A percentile compares a stretch with the other conserved stretches of the same genome.
Conservation (phyloP, 2,797 vertebrate species). For the Ptychobarbus kaznakovi region DNA sequence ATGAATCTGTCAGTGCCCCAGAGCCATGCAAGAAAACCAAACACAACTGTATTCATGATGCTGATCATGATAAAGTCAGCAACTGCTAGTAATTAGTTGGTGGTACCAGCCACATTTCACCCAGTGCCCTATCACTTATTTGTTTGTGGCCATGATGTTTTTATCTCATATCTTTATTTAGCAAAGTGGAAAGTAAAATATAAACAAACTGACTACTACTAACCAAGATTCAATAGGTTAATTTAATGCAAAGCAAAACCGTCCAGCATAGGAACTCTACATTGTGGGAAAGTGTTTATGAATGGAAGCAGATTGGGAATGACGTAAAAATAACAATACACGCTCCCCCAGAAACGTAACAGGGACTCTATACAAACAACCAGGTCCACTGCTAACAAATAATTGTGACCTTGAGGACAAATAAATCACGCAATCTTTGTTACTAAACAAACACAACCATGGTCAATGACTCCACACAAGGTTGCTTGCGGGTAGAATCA, state of each 20-base stretch:
- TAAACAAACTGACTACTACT: neutral
- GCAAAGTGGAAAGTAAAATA: constrained; percentile 13
- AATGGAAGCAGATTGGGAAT: constrained; percentile 19
- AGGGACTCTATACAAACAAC: constrained; percentile 35
- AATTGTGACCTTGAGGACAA: constrained; percentile 59
- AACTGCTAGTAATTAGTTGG: neutral
- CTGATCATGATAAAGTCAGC: neutral
- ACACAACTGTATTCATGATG: constrained; percentile 2
- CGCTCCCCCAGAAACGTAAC: constrained; percentile 11
- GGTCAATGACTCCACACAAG: constrained; percentile 56
- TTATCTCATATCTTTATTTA: neutral
- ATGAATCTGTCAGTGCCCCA: constrained; percentile 2
- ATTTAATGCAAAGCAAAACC: neutral
- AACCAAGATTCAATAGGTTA: neutral
- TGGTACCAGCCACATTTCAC: neutral
- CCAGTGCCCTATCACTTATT: neutral
- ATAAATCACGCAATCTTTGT: constrained; percentile 46
- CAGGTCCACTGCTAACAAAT: constrained; percentile 36
- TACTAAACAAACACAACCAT: constrained; percentile 61
- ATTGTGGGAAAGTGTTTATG: constrained; percentile 4
- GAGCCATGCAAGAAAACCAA: constrained; percentile 18
- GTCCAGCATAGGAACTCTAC: neutral
- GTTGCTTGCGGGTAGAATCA: constrained; percentile 39
- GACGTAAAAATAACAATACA: constrained; percentile 35
- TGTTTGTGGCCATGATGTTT: neutral